A percentile compares a stretch with the other conserved stretches of the same genome.
phyloP scores from a whole-genome alignment of 2,888 invertebrate genomes.

The Clivina fossor region DNA sequence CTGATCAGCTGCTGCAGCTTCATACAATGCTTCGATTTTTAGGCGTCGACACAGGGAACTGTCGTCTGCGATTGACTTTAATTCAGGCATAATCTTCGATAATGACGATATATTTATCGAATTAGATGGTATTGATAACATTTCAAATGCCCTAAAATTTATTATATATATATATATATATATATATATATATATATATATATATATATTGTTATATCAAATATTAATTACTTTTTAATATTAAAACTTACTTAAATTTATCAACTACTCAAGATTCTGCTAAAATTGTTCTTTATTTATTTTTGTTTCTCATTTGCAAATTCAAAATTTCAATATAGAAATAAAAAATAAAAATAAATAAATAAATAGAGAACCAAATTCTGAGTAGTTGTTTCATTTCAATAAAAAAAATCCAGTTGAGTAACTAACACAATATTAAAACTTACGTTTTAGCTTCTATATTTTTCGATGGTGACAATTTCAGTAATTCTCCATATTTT shows the following conservation, averaged over 20 bases:
- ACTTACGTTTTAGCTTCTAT: slow-evolving; percentile 53
- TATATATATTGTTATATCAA: slow-evolving; percentile 16
- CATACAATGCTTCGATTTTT: slow-evolving; percentile 70
- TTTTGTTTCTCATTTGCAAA: too few relatives aligned
- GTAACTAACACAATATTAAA: too few relatives aligned
- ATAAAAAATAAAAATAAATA: too few relatives aligned
- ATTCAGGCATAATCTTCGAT: slow-evolving; percentile 54
- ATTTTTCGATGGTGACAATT: slow-evolving; percentile 51
- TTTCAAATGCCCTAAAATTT: slow-evolving; percentile 60
- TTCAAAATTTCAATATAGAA: too few relatives aligned
- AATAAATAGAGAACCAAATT: too few relatives aligned
- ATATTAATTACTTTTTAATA: too few relatives aligned
- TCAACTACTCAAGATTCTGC: too few relatives aligned
- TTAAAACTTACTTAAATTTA: too few relatives aligned
- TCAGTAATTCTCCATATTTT: slow-evolving; percentile 60
- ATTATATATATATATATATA: slow-evolving; percentile 24
- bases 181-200: too few relatives aligned
- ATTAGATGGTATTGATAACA: slow-evolving; percentile 58
- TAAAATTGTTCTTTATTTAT: too few relatives aligned
- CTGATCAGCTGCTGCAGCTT: slow-evolving; percentile 60
- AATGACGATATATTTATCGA: slow-evolving; percentile 56
- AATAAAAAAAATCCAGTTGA: too few relatives aligned
- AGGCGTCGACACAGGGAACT: slow-evolving; percentile 54
- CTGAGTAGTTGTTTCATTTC: too few relatives aligned
- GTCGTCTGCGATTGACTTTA: slow-evolving; percentile 54